A percentile compares a stretch with the other conserved stretches of the same genome.
Conservation (phyloP, 1,140 invertebrate species). For the Zaprionus davidi region DNA sequence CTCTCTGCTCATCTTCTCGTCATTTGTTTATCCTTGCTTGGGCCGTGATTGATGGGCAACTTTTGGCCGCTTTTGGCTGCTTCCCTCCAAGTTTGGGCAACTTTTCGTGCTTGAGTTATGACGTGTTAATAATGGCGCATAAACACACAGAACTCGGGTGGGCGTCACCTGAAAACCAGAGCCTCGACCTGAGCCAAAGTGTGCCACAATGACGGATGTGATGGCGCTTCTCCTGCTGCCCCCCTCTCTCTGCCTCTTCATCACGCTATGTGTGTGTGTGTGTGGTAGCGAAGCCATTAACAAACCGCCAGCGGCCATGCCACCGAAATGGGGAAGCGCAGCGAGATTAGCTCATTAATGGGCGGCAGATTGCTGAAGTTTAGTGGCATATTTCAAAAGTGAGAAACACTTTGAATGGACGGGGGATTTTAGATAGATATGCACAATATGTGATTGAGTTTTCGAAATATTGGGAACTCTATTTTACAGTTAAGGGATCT, state of each 20-base stretch:
- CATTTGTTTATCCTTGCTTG: constrained; percentile 51
- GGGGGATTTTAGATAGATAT: too few species aligned
- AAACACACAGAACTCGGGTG: constrained; percentile 47
- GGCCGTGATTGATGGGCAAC: constrained; percentile 56
- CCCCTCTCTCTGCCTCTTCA: background rate
- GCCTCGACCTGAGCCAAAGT: background rate
- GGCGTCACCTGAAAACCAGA: constrained; percentile 37
- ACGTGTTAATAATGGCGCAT: constrained; percentile 69
- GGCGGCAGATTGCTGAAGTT: background rate
- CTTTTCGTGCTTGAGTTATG: constrained; percentile 53
- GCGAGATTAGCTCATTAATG: constrained; percentile 30
- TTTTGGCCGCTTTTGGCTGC: constrained; percentile 22
- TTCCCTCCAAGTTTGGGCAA: constrained; percentile 31
- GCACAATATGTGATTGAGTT: too few species aligned
- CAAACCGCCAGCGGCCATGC: constrained; percentile 37
- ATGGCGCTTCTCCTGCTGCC: background rate
- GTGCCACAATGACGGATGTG: constrained; percentile 36
- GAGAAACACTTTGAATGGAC: background rate
- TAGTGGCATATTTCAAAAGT: background rate
- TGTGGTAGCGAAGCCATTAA: constrained; percentile 34
- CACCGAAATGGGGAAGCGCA: constrained; percentile 1
- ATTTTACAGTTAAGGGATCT: too few species aligned
- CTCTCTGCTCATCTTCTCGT: background rate
- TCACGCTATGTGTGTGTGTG: constrained; percentile 4
- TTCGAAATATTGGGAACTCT: too few species aligned